These are phyloP conservation scores for Unio pictorum DNA, from an alignment of 2,888 invertebrate species.

Conservation along the genomic window DNA sequence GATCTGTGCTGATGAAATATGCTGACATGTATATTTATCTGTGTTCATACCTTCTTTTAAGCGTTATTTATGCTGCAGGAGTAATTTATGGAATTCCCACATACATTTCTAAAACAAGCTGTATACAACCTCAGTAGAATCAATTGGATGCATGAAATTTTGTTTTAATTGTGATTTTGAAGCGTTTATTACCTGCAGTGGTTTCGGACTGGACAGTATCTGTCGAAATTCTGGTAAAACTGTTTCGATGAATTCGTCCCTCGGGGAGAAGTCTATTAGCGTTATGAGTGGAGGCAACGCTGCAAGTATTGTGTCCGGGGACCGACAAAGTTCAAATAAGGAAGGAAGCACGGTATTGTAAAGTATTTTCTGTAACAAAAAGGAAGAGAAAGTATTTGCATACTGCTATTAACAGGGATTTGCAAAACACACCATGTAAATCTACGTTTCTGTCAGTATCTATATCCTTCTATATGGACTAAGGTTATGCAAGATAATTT, in stretches of 20 bases:
- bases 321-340: constrained; percentile 86
- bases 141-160: background rate
- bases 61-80: too few relatives aligned
- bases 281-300: constrained; percentile 68
- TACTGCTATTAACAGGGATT: too few relatives aligned
- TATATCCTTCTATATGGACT: too few relatives aligned
- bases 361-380: constrained; percentile 86
- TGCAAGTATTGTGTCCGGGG: constrained; percentile 88
- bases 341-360: constrained; percentile 95
- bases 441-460: too few relatives aligned
- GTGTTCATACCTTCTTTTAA: too few relatives aligned
- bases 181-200: constrained; percentile 79
- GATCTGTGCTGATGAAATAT: too few relatives aligned
- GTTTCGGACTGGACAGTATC: constrained; percentile 70
- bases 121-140: background rate
- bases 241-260: constrained; percentile 72
- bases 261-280: constrained; percentile 57
- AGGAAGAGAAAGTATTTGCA: background rate
- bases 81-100: background rate
- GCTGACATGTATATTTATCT: too few relatives aligned
- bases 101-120: background rate
- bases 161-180: background rate
- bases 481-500: too few relatives aligned
- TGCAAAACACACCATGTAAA: too few relatives aligned
- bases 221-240: constrained; percentile 81